A percentile compares a stretch with the other conserved stretches of the same genome.
Evolutionary conservation across 2,888 invertebrate genomes (phyloP).

Genomic region (Hyppa rectilinea): DNA sequence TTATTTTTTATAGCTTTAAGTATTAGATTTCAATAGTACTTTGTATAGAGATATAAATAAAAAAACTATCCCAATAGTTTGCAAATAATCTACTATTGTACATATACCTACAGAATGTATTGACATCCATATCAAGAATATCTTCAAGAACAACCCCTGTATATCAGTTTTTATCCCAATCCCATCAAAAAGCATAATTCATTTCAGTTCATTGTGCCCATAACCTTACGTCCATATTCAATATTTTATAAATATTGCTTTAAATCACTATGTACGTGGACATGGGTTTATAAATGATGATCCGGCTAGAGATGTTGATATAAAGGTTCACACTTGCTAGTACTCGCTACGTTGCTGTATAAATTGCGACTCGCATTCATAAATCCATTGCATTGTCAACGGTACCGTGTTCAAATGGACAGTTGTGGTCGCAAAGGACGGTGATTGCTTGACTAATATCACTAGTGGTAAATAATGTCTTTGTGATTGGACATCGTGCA

Average conservation of each 20-base stretch:
- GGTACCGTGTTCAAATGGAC: conserved; percentile 65
- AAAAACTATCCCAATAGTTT: neutral
- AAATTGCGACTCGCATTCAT: conserved; percentile 66
- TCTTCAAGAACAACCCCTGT: conserved; percentile 18
- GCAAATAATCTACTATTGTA: neutral
- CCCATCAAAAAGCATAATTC: conserved; percentile 32
- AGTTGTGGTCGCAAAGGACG: conserved; percentile 58
- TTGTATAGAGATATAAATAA: neutral
- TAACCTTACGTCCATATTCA: conserved; percentile 56
- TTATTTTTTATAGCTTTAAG: neutral
- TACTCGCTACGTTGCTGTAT: conserved; percentile 73
- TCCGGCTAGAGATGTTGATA: conserved; percentile 79
- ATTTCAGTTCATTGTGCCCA: conserved; percentile 54
- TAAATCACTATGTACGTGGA: conserved; percentile 72
- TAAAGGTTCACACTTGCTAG: conserved; percentile 81
- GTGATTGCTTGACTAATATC: conserved; percentile 67
- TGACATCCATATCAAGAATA: conserved; percentile 5
- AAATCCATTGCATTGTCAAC: conserved; percentile 75
- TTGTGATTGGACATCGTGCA: conserved; percentile 57
- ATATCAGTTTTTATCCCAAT: conserved; percentile 44
- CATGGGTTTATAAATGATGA: conserved; percentile 79
- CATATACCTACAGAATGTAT: conserved; percentile 4
- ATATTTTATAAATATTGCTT: conserved; percentile 69
- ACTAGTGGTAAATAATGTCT: conserved; percentile 59
- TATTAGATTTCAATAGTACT: neutral